These are phyloP conservation scores for Pteropus rufus DNA, from an alignment of 2,797 vertebrate species.

Conservation along the genomic window DNA sequence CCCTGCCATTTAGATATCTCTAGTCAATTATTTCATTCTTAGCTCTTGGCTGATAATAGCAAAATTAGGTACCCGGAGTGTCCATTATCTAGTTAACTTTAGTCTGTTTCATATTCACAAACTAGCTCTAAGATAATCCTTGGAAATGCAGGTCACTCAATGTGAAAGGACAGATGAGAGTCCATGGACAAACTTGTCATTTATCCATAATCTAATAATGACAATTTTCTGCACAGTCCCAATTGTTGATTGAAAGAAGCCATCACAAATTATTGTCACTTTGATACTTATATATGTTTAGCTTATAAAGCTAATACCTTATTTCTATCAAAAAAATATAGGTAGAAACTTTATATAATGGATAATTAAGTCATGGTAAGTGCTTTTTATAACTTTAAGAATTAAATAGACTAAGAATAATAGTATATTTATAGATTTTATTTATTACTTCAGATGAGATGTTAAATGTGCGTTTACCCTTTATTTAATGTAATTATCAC, in stretches of 20 bases:
- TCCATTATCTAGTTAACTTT: not conserved
- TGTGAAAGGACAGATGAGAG: not conserved
- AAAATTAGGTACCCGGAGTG: not conserved
- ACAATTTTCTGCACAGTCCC: not conserved
- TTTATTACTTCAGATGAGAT: slow-evolving; percentile 24
- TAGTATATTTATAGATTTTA: not conserved
- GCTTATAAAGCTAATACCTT: not conserved
- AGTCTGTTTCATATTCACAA: not conserved
- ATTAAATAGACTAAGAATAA: not conserved
- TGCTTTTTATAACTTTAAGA: slow-evolving; percentile 18
- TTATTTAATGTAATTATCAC: slow-evolving; percentile 59
- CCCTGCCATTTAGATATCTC: not conserved
- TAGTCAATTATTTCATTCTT: not conserved
- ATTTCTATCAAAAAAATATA: not conserved
- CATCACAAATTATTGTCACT: not conserved
- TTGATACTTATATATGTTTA: not conserved
- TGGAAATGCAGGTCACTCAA: not conserved
- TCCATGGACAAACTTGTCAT: not conserved
- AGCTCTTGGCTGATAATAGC: not conserved
- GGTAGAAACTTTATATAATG: not conserved
- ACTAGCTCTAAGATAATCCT: not conserved
- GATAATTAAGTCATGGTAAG: not conserved
- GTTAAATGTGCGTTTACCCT: slow-evolving; percentile 46
- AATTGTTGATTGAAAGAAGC: not conserved
- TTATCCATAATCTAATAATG: not conserved